These are phyloP conservation scores for Noctua janthe DNA, from an alignment of 2,888 invertebrate genomes.

Conservation along the genomic window DNA sequence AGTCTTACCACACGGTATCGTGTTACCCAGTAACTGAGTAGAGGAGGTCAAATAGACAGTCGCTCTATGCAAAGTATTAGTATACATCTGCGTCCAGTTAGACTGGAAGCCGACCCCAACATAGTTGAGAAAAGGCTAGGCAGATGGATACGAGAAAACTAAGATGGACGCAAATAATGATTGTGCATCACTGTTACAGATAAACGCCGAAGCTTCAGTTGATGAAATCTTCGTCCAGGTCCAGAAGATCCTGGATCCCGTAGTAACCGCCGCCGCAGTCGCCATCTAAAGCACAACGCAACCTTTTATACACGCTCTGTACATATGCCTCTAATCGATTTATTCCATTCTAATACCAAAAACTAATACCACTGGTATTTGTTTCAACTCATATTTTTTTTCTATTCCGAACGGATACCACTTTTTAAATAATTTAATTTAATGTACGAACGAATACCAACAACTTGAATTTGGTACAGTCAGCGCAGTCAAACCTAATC, in stretches of 20 bases:
- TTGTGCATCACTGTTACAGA: constrained; percentile 79
- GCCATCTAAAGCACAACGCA: constrained; percentile 40
- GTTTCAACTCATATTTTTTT: too few relatives aligned
- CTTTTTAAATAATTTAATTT: too few relatives aligned
- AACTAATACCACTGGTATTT: too few relatives aligned
- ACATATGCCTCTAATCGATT: constrained; percentile 49
- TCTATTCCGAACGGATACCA: too few relatives aligned
- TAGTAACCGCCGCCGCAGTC: constrained; percentile 69
- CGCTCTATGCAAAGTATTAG: too few relatives aligned
- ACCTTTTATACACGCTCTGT: constrained; percentile 52
- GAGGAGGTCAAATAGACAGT: not conserved
- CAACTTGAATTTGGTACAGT: too few relatives aligned
- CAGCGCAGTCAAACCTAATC: too few relatives aligned
- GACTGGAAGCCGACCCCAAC: not conserved
- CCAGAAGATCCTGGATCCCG: constrained; percentile 89
- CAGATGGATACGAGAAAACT: not conserved
- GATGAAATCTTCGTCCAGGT: constrained; percentile 95
- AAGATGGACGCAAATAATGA: not conserved
- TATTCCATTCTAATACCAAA: too few relatives aligned
- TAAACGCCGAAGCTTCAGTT: constrained; percentile 94
- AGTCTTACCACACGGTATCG: not conserved
- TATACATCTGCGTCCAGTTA: not conserved
- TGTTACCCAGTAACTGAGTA: not conserved
- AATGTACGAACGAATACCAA: too few relatives aligned
- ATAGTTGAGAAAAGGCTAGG: not conserved